phyloP scores from a whole-genome alignment of 2,797 vertebrate genomes.

The Rhabdomys pumilio region DNA sequence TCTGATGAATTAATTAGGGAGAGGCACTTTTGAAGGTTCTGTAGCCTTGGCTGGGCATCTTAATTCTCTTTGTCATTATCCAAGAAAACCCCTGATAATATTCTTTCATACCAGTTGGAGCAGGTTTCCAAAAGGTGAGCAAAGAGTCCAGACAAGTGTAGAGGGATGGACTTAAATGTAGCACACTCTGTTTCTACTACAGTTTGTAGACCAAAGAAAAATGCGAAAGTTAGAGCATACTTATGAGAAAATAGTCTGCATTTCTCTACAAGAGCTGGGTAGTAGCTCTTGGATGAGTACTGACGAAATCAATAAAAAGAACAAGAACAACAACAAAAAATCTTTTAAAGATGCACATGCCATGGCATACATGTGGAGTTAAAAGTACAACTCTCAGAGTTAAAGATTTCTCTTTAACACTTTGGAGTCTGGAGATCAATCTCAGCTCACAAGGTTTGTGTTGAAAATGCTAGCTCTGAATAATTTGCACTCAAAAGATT shows the following conservation, averaged over 20 bases:
- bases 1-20: neutral
- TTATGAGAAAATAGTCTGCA: neutral
- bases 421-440: neutral
- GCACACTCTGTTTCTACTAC: neutral
- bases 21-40: neutral
- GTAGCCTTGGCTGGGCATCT: neutral
- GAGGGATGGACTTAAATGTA: neutral
- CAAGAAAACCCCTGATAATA: neutral
- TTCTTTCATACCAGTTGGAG: neutral
- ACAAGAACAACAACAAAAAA: neutral
- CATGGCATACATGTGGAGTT: neutral
- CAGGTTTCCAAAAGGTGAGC: neutral
- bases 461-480: neutral
- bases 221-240: neutral
- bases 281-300: neutral
- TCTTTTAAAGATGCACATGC: neutral
- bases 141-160: neutral
- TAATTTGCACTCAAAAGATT: neutral
- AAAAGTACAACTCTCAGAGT: neutral
- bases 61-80: neutral
- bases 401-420: neutral
- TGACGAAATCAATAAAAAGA: neutral
- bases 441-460: neutral
- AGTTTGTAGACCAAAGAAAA: neutral
- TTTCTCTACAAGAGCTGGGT: neutral